phyloP scores from a whole-genome alignment of 2,888 invertebrate genomes.

The Cepaea hortensis region DNA sequence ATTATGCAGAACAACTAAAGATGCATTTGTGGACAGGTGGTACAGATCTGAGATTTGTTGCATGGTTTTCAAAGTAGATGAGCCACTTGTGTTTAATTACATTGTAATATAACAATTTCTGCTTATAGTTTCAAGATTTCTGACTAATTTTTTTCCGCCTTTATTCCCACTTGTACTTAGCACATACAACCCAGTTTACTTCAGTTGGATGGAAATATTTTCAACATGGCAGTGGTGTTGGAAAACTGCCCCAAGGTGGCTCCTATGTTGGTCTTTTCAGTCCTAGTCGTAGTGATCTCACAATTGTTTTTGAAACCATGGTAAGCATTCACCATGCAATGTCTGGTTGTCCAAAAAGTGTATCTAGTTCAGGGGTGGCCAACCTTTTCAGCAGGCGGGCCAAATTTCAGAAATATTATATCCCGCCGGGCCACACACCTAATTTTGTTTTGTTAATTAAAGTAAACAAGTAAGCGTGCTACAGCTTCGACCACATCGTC shows the following conservation, averaged over 20 bases:
- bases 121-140: not conserved
- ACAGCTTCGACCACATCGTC: too few relatives aligned
- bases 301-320: slow-evolving; percentile 76
- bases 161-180: slow-evolving; percentile 54
- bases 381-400: too few relatives aligned
- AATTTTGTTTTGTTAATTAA: too few relatives aligned
- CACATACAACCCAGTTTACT: slow-evolving; percentile 75
- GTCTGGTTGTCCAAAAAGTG: not conserved
- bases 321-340: slow-evolving; percentile 58
- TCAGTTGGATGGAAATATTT: slow-evolving; percentile 73
- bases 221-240: slow-evolving; percentile 71
- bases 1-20: too few relatives aligned
- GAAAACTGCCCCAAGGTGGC: slow-evolving; percentile 71
- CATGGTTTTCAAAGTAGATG: too few relatives aligned
- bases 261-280: slow-evolving; percentile 73
- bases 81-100: too few relatives aligned
- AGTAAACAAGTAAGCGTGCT: too few relatives aligned
- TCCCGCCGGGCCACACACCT: too few relatives aligned
- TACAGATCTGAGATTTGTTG: too few relatives aligned
- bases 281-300: slow-evolving; percentile 69
- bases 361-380: too few relatives aligned
- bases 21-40: too few relatives aligned
- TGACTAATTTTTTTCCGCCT: not conserved
- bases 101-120: not conserved
- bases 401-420: too few relatives aligned